Evolutionary conservation across 2,888 invertebrate species (phyloP).

Genomic region (Parnassius orleans): DNA sequence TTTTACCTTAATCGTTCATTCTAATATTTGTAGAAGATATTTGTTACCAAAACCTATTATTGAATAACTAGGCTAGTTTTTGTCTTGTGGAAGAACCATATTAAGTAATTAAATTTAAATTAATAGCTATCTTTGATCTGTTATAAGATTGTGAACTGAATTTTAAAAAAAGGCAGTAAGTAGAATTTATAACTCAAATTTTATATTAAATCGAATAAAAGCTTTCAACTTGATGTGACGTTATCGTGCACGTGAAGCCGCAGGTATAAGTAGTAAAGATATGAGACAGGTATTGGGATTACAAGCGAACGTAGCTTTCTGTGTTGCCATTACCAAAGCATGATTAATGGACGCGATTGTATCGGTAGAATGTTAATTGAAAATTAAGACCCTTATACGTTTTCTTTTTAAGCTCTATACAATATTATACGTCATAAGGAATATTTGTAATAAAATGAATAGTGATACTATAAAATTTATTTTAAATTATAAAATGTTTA

Average conservation of each 20-base stretch:
- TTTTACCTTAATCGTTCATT: too few relatives aligned
- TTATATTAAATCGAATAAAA: constrained; percentile 20
- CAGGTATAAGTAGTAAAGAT: constrained; percentile 28
- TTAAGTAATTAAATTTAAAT: too few relatives aligned
- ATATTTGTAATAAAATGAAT: too few relatives aligned
- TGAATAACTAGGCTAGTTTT: too few relatives aligned
- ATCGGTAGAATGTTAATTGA: constrained; percentile 56
- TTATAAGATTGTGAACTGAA: too few relatives aligned
- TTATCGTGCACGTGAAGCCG: constrained; percentile 18
- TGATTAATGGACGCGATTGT: constrained; percentile 55
- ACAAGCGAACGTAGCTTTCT: constrained; percentile 44
- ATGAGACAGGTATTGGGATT: constrained; percentile 45
- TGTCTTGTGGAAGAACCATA: too few relatives aligned
- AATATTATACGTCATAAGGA: constrained; percentile 4
- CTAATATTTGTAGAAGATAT: too few relatives aligned
- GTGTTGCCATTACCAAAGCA: constrained; percentile 53
- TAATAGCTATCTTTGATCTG: too few relatives aligned
- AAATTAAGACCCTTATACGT: constrained; percentile 39
- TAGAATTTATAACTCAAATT: neutral
- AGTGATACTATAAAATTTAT: too few relatives aligned
- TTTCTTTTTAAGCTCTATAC: constrained; percentile 15
- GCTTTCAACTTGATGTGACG: constrained; percentile 21
- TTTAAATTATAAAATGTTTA: too few relatives aligned
- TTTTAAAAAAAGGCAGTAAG: too few relatives aligned
- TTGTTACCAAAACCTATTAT: too few relatives aligned